Conservation (phyloP, 2,888 invertebrate genomes). For the Scaptomyza cyrtandrae region DNA sequence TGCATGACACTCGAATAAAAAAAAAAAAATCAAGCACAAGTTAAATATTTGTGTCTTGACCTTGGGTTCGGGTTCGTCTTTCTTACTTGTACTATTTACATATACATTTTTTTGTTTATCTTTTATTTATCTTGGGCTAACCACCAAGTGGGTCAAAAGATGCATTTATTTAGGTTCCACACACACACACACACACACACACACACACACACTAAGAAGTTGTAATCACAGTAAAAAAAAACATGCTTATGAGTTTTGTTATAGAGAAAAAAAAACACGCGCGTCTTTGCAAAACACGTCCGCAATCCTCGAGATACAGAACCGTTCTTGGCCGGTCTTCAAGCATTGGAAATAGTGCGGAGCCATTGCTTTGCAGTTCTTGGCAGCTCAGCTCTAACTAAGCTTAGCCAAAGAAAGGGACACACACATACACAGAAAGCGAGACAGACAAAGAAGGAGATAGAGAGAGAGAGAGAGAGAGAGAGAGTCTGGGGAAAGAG, state of each 20-base stretch:
- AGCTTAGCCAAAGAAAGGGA: slow-evolving; percentile 14
- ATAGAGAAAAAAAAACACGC: slow-evolving; percentile 8
- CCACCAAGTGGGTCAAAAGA: slow-evolving; percentile 35
- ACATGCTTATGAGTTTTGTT: not conserved
- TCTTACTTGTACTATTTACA: slow-evolving; percentile 22
- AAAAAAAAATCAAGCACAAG: slow-evolving; percentile 4
- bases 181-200: not conserved
- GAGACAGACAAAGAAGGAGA: slow-evolving; percentile 5
- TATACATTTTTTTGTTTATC: slow-evolving; percentile 19
- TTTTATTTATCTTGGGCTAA: not conserved
- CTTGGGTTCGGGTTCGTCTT: slow-evolving; percentile 18
- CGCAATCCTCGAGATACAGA: slow-evolving; percentile 68
- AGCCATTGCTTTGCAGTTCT: slow-evolving; percentile 22
- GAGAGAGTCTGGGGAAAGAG: slow-evolving; percentile 1
- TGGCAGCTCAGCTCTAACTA: slow-evolving; percentile 15
- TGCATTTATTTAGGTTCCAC: slow-evolving; percentile 21
- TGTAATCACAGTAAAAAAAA: not conserved
- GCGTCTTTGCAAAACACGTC: slow-evolving; percentile 57
- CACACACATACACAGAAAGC: not conserved
- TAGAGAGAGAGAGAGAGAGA: not conserved
- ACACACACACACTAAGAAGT: not conserved
- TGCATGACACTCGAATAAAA: slow-evolving; percentile 33
- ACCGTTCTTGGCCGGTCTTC: slow-evolving; percentile 65
- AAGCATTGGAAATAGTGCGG: slow-evolving; percentile 31
- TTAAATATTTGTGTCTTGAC: slow-evolving; percentile 25